phyloP scores from a whole-genome alignment of 1,140 invertebrate genomes.

The Pantala flavescens region DNA sequence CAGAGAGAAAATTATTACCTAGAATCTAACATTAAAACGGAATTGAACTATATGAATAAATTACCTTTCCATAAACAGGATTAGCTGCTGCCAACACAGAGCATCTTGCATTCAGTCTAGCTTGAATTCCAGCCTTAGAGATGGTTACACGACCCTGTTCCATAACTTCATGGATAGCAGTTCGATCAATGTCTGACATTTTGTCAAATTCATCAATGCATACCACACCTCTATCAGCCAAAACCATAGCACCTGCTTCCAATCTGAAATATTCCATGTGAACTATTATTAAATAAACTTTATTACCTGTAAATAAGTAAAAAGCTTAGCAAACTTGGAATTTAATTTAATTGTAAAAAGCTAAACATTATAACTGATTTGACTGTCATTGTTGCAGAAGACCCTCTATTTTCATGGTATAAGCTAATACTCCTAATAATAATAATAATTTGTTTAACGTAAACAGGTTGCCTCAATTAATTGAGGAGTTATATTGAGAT shows the following conservation, averaged over 20 bases:
- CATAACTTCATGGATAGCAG: slow-evolving; percentile 98
- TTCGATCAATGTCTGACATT: slow-evolving; percentile 99
- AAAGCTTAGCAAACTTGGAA: neutral
- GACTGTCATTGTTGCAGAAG: too few relatives aligned
- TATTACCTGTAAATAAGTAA: neutral
- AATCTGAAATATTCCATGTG: slow-evolving; percentile 43
- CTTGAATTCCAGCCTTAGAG: slow-evolving; percentile 97
- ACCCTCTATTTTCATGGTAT: too few relatives aligned
- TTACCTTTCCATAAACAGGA: slow-evolving; percentile 94
- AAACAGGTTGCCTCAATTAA: too few relatives aligned
- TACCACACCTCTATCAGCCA: slow-evolving; percentile 94
- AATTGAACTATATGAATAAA: too few relatives aligned
- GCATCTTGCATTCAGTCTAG: slow-evolving; percentile 93
- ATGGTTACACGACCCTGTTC: slow-evolving; percentile 94
- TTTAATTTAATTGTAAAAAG: neutral
- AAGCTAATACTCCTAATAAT: too few relatives aligned
- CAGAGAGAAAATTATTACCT: too few relatives aligned
- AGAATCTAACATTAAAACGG: too few relatives aligned
- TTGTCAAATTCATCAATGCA: slow-evolving; percentile 99
- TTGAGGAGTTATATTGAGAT: too few relatives aligned
- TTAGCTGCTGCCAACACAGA: slow-evolving; percentile 97
- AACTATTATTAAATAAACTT: neutral
- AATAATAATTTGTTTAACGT: too few relatives aligned
- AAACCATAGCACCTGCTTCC: slow-evolving; percentile 98
- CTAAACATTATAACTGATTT: neutral